Conservation (phyloP, 30 jellyfish, hydroid and myxozoan species). For the Aurelia aurita region DNA sequence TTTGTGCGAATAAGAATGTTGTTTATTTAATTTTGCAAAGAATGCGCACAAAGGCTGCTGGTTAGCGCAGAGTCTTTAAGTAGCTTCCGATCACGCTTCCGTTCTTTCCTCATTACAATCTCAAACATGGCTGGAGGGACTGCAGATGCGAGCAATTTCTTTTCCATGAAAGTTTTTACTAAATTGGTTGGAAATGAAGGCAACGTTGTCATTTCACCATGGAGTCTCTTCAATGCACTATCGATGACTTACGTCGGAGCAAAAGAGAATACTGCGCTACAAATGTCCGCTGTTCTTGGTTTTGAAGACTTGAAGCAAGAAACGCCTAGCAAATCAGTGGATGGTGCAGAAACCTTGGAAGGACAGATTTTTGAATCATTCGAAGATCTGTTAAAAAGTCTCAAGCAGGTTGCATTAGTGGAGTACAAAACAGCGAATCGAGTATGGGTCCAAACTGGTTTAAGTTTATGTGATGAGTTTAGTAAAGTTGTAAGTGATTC, state of each 20-base stretch:
- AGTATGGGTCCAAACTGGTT: slow-evolving; percentile 49
- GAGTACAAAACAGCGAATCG: slow-evolving; percentile 35
- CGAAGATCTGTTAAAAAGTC: too few relatives aligned
- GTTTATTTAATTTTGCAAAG: too few relatives aligned
- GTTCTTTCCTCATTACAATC: too few relatives aligned
- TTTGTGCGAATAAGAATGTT: too few relatives aligned
- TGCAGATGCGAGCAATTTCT: slow-evolving; percentile 8
- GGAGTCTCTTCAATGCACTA: slow-evolving; percentile 52
- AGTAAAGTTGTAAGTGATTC: not conserved
- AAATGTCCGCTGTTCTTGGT: slow-evolving; percentile 37
- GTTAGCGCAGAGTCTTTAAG: too few relatives aligned
- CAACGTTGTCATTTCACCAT: slow-evolving; percentile 64
- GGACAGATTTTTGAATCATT: too few relatives aligned
- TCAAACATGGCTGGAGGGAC: too few relatives aligned
- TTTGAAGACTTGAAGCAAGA: not conserved
- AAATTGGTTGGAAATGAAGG: slow-evolving; percentile 1
- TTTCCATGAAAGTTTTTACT: slow-evolving; percentile 3
- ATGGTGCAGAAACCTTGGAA: too few relatives aligned
- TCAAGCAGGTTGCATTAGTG: not conserved
- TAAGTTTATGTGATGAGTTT: slow-evolving; percentile 3
- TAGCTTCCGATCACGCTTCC: too few relatives aligned
- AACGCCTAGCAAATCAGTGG: not conserved
- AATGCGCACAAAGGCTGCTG: too few relatives aligned
- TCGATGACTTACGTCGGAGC: slow-evolving; percentile 58
- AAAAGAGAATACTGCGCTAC: slow-evolving; percentile 47